phyloP scores from a whole-genome alignment of 2,888 invertebrate species.

The Lasioglossum malachurum region DNA sequence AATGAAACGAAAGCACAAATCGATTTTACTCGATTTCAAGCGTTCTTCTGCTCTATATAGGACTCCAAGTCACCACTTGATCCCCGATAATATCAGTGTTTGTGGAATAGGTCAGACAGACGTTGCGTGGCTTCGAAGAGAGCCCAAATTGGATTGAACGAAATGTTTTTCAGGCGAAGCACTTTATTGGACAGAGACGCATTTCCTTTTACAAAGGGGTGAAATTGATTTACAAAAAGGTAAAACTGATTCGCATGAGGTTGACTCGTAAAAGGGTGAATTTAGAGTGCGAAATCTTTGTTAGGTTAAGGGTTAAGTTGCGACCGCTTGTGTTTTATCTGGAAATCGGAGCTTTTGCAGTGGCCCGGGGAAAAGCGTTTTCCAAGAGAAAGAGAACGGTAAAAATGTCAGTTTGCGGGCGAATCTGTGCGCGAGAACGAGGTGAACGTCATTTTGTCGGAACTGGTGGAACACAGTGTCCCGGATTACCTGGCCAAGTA shows the following conservation, averaged over 20 bases:
- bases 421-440: neutral
- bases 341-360: neutral
- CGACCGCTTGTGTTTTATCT: neutral
- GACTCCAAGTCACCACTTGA: neutral
- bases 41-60: neutral
- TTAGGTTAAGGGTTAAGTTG: neutral
- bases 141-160: neutral
- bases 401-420: neutral
- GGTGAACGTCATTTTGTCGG: neutral
- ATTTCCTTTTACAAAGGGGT: too few species aligned
- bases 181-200: too few species aligned
- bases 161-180: constrained; percentile 2
- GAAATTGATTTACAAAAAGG: too few species aligned
- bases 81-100: neutral
- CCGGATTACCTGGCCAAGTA: constrained; percentile 50
- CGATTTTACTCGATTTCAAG: neutral
- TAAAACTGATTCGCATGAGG: too few species aligned
- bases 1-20: neutral
- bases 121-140: neutral
- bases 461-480: constrained; percentile 23
- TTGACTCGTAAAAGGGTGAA: too few species aligned
- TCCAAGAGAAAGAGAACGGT: neutral
- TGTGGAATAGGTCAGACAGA: neutral
- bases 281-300: too few species aligned
- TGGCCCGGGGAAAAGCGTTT: neutral